These are phyloP conservation scores for Ormyrus thymus DNA, from an alignment of 2,888 invertebrate genomes.

Conservation along the genomic window DNA sequence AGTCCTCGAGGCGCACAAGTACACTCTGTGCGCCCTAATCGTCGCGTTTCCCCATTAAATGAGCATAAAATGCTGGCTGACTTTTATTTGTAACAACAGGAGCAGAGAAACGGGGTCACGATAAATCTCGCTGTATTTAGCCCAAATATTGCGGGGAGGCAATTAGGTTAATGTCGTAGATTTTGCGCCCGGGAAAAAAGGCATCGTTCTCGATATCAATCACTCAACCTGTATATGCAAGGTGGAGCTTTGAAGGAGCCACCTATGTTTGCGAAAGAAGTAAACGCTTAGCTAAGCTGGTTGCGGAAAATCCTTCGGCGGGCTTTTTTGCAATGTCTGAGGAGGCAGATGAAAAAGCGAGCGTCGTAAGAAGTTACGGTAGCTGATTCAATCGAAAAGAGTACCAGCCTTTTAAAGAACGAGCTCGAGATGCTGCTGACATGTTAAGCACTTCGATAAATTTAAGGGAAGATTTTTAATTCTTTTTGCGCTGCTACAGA, in stretches of 20 bases:
- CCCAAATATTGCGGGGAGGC: neutral
- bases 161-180: conserved; percentile 19
- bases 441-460: conserved; percentile 16
- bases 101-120: neutral
- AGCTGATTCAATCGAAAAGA: conserved; percentile 1
- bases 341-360: no score
- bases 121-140: neutral
- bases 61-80: neutral
- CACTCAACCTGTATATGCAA: conserved; percentile 3
- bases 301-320: no score
- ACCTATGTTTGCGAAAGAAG: no score
- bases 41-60: conserved; percentile 5
- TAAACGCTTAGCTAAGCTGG: no score
- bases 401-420: neutral
- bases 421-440: neutral
- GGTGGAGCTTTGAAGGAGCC: no score
- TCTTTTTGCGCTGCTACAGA: neutral
- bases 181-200: conserved; percentile 1
- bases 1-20: conserved; percentile 10
- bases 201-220: conserved; percentile 16
- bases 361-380: no score
- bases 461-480: conserved; percentile 9
- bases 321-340: no score
- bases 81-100: conserved; percentile 8
- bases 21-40: conserved; percentile 2